These are phyloP conservation scores for Scomber japonicus DNA, from an alignment of 2,113 vertebrate species.

Conservation along the genomic window DNA sequence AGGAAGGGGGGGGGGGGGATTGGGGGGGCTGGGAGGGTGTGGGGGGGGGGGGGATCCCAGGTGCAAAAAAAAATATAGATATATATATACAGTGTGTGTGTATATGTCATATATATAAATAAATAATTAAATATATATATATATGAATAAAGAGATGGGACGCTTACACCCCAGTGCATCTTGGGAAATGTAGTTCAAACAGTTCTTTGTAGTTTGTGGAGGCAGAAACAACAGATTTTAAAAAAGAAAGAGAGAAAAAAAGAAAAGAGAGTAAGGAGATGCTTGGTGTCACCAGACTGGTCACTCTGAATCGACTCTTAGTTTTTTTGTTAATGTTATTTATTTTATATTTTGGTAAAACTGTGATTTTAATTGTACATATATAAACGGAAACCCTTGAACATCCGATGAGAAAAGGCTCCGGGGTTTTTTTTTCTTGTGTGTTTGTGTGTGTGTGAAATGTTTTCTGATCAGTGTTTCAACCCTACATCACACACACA, in stretches of 20 bases:
- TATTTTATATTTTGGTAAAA: conserved; percentile 86
- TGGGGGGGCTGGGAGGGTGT: no score
- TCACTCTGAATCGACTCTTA: no score
- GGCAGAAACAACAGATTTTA: conserved; percentile 36
- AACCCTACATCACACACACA: no score
- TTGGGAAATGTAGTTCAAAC: conserved; percentile 66
- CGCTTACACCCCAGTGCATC: conserved; percentile 60
- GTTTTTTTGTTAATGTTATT: conserved; percentile 87
- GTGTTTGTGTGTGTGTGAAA: conserved; percentile 6
- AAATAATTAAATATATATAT: conserved; percentile 36
- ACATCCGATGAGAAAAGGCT: conserved; percentile 47
- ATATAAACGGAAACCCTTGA: conserved; percentile 79
- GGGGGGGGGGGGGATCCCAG: conserved; percentile 69
- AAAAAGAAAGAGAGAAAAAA: conserved; percentile 11
- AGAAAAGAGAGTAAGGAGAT: no score
- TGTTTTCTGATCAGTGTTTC: neutral
- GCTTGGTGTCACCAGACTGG: no score
- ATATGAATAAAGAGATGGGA: conserved; percentile 36
- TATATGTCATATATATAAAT: conserved; percentile 24
- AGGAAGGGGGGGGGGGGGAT: conserved; percentile 42
- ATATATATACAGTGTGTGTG: conserved; percentile 6
- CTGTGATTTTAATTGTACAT: conserved; percentile 82
- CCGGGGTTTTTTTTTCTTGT: no score
- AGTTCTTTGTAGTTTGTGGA: conserved; percentile 57
- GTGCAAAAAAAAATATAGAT: conserved; percentile 68